A percentile compares a stretch with the other conserved stretches of the same genome.
Conservation (phyloP, 1,140 invertebrate species). For the Homarus americanus region DNA sequence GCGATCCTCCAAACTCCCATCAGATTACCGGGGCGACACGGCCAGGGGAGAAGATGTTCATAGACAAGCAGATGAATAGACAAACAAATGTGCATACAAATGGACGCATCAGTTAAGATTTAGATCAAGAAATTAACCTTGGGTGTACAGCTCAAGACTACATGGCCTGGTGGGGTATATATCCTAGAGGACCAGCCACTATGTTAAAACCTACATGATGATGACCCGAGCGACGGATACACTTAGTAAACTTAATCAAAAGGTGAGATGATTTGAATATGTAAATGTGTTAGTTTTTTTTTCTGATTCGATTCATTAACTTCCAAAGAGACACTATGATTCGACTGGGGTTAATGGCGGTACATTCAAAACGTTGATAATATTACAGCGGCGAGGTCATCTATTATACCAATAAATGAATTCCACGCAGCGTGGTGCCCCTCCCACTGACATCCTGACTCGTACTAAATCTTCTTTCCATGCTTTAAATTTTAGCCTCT, state of each 20-base stretch:
- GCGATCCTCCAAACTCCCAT: not conserved
- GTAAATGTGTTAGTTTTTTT: not conserved
- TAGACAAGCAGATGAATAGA: not conserved
- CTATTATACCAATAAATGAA: no score
- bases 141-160: not conserved
- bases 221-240: not conserved
- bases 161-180: no score
- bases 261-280: not conserved
- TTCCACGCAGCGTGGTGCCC: no score
- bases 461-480: no score
- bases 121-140: not conserved
- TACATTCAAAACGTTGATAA: no score
- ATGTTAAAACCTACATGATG: no score
- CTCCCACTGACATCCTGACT: no score
- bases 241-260: not conserved
- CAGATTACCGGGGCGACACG: conserved; percentile 8
- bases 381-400: no score
- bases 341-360: no score
- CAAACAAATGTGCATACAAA: not conserved
- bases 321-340: not conserved
- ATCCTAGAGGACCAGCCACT: no score
- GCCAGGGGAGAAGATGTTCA: not conserved
- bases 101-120: not conserved
- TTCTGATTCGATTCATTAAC: not conserved
- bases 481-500: no score